Percentiles rank a stretch among this genome's conserved stretches.
Evolutionary conservation across 2,797 vertebrate genomes (phyloP).

Genomic region (Amniataba percoides): DNA sequence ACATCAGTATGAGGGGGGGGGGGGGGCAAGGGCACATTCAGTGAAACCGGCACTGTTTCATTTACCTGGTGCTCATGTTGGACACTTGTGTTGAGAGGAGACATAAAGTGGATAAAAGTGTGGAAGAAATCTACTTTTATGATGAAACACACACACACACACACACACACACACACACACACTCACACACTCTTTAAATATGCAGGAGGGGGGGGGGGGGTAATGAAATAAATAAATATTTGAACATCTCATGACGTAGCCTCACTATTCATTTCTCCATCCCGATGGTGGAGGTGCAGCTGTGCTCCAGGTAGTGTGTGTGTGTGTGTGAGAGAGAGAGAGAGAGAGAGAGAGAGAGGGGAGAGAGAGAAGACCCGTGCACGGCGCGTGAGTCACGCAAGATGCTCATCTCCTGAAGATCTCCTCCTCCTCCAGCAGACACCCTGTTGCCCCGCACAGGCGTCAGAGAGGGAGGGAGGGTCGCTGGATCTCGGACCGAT

Average conservation of each 20-base stretch:
- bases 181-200: background rate
- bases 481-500: slow-evolving; percentile 59
- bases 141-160: too few species aligned
- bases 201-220: too few species aligned
- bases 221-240: slow-evolving; percentile 1
- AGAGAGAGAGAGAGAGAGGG: too few species aligned
- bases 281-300: background rate
- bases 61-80: background rate
- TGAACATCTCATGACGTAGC: slow-evolving; percentile 22
- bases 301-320: slow-evolving; percentile 40
- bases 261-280: slow-evolving; percentile 5
- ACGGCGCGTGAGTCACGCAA: slow-evolving; percentile 61
- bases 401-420: slow-evolving; percentile 45
- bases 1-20: too few species aligned
- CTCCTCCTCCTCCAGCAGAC: background rate
- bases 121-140: background rate
- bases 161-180: too few species aligned
- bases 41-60: background rate
- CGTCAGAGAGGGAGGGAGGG: slow-evolving; percentile 49
- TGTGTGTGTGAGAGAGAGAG: too few species aligned
- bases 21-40: background rate
- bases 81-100: background rate
- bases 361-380: slow-evolving; percentile 13
- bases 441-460: slow-evolving; percentile 53
- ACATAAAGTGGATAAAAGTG: background rate